A percentile compares a stretch with the other conserved stretches of the same genome.
Conservation (phyloP, 2,797 vertebrate genomes). For the Gila robusta region DNA sequence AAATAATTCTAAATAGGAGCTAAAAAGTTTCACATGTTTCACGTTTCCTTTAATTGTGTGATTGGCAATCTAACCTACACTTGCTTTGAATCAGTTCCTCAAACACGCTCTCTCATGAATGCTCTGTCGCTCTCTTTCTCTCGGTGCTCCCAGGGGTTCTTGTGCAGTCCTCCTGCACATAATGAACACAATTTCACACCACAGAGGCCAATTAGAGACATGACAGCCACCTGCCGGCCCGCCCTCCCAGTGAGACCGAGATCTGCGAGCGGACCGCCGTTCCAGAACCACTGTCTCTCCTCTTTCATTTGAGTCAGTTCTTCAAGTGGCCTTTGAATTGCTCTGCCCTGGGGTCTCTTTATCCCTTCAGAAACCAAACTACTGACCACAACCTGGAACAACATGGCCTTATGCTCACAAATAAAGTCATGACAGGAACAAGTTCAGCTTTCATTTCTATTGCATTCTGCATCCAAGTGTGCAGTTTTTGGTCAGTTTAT, state of each 20-base stretch:
- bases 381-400: background rate
- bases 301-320: slow-evolving; percentile 14
- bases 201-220: slow-evolving; percentile 63
- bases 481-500: background rate
- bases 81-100: slow-evolving; percentile 20
- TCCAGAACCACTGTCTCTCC: background rate
- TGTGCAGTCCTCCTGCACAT: slow-evolving; percentile 54
- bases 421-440: background rate
- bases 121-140: slow-evolving; percentile 44
- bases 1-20: background rate
- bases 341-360: background rate
- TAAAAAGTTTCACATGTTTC: background rate
- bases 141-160: slow-evolving; percentile 50
- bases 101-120: slow-evolving; percentile 35
- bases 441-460: background rate
- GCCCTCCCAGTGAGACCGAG: slow-evolving; percentile 48
- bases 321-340: slow-evolving; percentile 16
- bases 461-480: background rate
- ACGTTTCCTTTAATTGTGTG: background rate
- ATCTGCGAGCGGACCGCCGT: background rate
- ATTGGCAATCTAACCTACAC: background rate
- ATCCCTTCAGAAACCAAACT: slow-evolving; percentile 6
- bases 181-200: slow-evolving; percentile 65
- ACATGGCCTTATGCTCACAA: background rate
- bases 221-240: slow-evolving; percentile 61